Evolutionary conservation across 2,113 vertebrate genomes (phyloP), one percentile per base, ranked within the genome.

Genomic region (Macrotus californicus): DNA sequence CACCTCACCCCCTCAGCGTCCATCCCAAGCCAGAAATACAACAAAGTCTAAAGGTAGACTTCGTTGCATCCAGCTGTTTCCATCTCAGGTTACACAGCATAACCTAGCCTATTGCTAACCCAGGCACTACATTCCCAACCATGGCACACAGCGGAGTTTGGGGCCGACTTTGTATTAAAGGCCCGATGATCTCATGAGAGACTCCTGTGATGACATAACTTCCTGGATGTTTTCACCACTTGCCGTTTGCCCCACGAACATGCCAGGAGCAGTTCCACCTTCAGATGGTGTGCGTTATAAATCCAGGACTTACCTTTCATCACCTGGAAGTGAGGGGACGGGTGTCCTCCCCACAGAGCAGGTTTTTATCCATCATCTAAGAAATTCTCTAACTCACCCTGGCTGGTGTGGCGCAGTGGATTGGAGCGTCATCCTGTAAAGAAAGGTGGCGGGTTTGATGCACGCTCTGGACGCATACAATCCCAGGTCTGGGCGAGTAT

Each of bases 181-280:
- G 41, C 56, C 72, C 31, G 48, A 16, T 18, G 22, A 39, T 56
- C 67, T 80, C 59, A n/a, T 16, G 82, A 94, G 46, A 54, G 31
- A 82, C 2, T 36, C 22, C 26, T 29, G 24, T 18, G 72, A 88
- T 50, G 52, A 31, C 69, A 12, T 5, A 9, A 16, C 56, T 59
- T 77, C 72, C 12, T 18, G 34, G 52, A 59, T 7, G 24, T 56
- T 86, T 54, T 80, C 54, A 19, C 26, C 80, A 15, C 61, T 92
- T 31, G 6, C 3, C n/a, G 39, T 19, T 11, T 4, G 12, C 14
- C 12, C 41, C 1, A 0, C 0, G 77, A 50, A 5, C 7, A 4
- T 31, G 11, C 34, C 64, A 8, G 46, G 50, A 56, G 41, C 46
- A 43, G 89, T 70, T 46, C 36, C 48, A 2, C 46, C 34, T 86